Evolutionary conservation across 1,140 invertebrate species (phyloP), one percentile per base, ranked within the genome.

Genomic region (Drosophila mojavensis): DNA sequence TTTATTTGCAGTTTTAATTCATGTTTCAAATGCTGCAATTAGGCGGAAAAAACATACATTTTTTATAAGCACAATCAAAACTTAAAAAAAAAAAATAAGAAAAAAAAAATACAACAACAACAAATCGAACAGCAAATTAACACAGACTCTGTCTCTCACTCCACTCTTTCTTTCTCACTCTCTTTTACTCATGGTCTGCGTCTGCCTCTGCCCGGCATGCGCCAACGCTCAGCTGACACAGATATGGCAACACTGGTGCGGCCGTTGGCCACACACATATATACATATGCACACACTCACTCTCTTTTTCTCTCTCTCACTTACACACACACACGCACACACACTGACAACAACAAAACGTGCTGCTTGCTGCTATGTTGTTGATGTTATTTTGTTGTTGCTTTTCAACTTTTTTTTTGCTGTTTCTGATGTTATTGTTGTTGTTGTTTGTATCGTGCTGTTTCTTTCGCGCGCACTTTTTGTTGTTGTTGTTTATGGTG

Each of bases 231-330:
- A 62, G 71, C 47, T 72, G 66, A 64, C 78, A 80, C 80, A 64
- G 69, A 80, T 67, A 78, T 62, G 82, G 79, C 78, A 78, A 88
- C 83, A 66, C 83, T 86, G 79, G 59, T 39, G 36, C 67, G 68
- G 59, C 61, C 58, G 45, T 59, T 59, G 62, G 51, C 61, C 55
- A 59, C 51, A 61, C 45, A 54, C 30, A 56, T 41, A 26, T 20
- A 56, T 41, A 24, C 53, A 54, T 13, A 70, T 36, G 48, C 11
- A 53, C 30, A 33, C 50, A 10, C 41, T 13, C 59, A 11, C 28
- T 45, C 13, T 45, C 13, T 45, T 15, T 45, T 7, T 39, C 11
- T 39, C 36, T 39, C 30, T 33, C 5, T 33, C 30, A 6, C 6
- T 17, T 24, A 28, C 41, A 62, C 11, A n/a, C 13, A 43, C 13